Conservation (phyloP, 2,113 vertebrate genomes). For the Amphiprion percula region DNA sequence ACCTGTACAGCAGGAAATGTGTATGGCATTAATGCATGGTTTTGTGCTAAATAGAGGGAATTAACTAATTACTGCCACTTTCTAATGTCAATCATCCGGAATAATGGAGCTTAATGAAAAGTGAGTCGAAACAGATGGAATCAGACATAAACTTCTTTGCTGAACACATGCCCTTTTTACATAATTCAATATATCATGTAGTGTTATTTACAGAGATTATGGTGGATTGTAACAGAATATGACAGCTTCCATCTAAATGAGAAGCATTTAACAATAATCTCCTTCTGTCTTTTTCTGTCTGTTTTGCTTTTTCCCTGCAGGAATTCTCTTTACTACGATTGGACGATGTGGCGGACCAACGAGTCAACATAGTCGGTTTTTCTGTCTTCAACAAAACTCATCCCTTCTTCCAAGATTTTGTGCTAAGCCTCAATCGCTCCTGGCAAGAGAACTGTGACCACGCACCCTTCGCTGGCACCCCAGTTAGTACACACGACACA, state of each 20-base stretch:
- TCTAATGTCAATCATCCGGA: conserved; percentile 51
- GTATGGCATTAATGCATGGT: conserved; percentile 37
- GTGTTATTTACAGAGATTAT: conserved; percentile 35
- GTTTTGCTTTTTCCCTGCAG: conserved; percentile 74
- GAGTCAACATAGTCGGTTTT: conserved; percentile 96
- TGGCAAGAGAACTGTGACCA: conserved; percentile 99
- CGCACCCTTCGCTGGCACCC: conserved; percentile 93
- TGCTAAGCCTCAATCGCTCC: conserved; percentile 95
- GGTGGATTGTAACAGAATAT: neutral
- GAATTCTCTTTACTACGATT: conserved; percentile 95
- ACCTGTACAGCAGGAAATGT: conserved; percentile 26
- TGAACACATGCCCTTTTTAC: conserved; percentile 54
- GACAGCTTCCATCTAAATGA: conserved; percentile 7
- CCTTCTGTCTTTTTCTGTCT: conserved; percentile 32
- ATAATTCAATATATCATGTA: conserved; percentile 42
- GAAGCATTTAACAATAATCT: neutral
- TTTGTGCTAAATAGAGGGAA: conserved; percentile 41
- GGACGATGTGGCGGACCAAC: conserved; percentile 89
- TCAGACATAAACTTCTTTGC: conserved; percentile 50
- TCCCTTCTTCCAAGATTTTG: conserved; percentile 95
- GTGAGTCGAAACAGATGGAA: conserved; percentile 52
- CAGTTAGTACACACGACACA: conserved; percentile 84
- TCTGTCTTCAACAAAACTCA: conserved; percentile 98
- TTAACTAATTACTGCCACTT: conserved; percentile 43
- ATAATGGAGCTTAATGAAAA: conserved; percentile 64